A percentile compares a stretch with the other conserved stretches of the same genome.
These are phyloP conservation scores for Conomelus anceps DNA, from an alignment of 2,888 invertebrate species.

Conservation along the genomic window DNA sequence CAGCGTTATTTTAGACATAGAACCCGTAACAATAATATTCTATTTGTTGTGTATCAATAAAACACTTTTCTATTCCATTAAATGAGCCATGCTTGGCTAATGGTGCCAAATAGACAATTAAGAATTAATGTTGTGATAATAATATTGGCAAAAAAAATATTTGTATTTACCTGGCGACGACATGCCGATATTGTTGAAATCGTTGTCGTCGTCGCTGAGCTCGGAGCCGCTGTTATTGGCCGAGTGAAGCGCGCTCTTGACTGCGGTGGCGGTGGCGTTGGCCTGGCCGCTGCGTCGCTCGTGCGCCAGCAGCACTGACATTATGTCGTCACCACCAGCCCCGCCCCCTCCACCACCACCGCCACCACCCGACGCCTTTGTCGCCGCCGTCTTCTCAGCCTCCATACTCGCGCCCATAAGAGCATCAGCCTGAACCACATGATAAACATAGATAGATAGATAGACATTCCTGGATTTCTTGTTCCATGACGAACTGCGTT, in stretches of 20 bases:
- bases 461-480: no score
- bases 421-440: slow-evolving; percentile 27
- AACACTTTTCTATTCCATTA: no score
- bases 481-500: no score
- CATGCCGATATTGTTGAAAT: slow-evolving; percentile 25
- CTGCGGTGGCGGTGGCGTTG: slow-evolving; percentile 47
- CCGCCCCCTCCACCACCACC: slow-evolving; percentile 16
- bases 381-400: slow-evolving; percentile 49
- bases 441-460: not conserved
- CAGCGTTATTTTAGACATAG: no score
- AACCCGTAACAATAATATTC: no score
- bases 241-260: slow-evolving; percentile 48
- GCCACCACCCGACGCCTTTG: slow-evolving; percentile 34
- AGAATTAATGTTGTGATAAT: no score
- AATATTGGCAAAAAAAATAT: not conserved
- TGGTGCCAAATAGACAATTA: no score
- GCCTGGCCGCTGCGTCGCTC: slow-evolving; percentile 69
- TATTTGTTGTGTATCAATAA: no score
- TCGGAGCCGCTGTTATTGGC: slow-evolving; percentile 54
- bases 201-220: slow-evolving; percentile 69
- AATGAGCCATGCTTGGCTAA: no score
- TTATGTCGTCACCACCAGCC: slow-evolving; percentile 66
- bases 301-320: slow-evolving; percentile 83
- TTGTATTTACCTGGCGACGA: slow-evolving; percentile 28
- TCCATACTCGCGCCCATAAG: slow-evolving; percentile 42